Percentiles rank a stretch among this genome's conserved stretches.
Evolutionary conservation across 2,797 vertebrate genomes (phyloP).

Genomic region (Galago senegalensis): DNA sequence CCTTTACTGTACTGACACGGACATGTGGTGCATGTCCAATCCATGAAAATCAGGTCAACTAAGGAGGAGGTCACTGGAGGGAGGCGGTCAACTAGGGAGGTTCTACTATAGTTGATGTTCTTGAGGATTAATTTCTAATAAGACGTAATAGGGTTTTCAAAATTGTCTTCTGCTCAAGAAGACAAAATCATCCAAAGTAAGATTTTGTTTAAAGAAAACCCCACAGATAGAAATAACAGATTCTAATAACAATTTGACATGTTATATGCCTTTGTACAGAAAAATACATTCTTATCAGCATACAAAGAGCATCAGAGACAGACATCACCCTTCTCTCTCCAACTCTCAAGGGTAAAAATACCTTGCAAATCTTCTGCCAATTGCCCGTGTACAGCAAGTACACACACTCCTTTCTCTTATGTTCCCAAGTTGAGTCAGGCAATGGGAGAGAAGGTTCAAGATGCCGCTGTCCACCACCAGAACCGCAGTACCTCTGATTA

Average conservation of each 20-base stretch:
- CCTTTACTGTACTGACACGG: too few relatives aligned
- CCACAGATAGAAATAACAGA: background rate
- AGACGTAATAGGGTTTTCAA: background rate
- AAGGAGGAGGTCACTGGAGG: too few relatives aligned
- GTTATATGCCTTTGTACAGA: background rate
- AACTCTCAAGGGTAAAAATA: background rate
- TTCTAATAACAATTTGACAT: background rate
- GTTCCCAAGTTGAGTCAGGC: background rate
- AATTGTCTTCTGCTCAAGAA: constrained; percentile 30
- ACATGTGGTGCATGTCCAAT: too few relatives aligned
- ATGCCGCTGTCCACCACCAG: background rate
- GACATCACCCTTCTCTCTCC: background rate
- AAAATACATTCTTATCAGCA: background rate
- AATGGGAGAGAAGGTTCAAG: background rate
- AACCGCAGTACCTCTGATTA: background rate
- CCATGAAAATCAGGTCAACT: too few relatives aligned
- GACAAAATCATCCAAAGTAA: constrained; percentile 14
- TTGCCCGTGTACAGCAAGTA: background rate
- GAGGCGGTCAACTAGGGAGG: too few relatives aligned
- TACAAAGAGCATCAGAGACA: background rate
- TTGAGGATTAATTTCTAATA: constrained; percentile 64
- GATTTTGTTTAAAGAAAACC: constrained; percentile 32
- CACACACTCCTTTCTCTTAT: background rate
- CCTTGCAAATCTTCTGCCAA: background rate
- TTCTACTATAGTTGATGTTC: background rate